A percentile compares a stretch with the other conserved stretches of the same genome.
Evolutionary conservation across 2,797 vertebrate genomes (phyloP).

Genomic region (Pelochelys cantorii): DNA sequence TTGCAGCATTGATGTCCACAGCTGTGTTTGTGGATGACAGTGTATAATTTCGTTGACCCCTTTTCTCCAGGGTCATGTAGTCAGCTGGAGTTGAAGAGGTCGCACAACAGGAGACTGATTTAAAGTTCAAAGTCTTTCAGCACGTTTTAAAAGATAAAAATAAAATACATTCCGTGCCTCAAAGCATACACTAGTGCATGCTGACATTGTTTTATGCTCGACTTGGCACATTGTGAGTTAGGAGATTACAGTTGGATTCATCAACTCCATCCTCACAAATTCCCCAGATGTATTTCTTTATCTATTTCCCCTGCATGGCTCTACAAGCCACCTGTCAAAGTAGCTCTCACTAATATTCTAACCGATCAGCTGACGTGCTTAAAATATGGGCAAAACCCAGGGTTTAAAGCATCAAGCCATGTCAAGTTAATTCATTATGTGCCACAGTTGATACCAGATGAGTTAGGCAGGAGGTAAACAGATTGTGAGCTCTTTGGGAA

Average conservation of each 20-base stretch:
- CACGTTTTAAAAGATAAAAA: not conserved
- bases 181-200: not conserved
- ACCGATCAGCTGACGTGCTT: not conserved
- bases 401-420: not conserved
- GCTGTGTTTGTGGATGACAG: conserved; percentile 28
- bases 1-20: conserved; percentile 17
- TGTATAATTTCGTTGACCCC: conserved; percentile 40
- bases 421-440: conserved; percentile 17
- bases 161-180: not conserved
- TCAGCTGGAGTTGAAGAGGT: conserved; percentile 57
- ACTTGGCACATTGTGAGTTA: not conserved
- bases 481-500: not conserved
- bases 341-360: conserved; percentile 34
- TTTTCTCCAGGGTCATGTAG: conserved; percentile 18
- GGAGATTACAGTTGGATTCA: conserved; percentile 10
- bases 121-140: conserved; percentile 54
- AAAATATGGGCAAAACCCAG: not conserved
- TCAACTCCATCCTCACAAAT: not conserved
- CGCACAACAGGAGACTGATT: conserved; percentile 39
- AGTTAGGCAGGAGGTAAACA: not conserved
- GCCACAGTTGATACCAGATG: not conserved
- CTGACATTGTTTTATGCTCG: conserved; percentile 17
- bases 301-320: not conserved
- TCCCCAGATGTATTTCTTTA: not conserved
- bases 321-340: not conserved